A percentile compares a stretch with the other conserved stretches of the same genome.
Conservation (phyloP, 2,888 invertebrate species). For the Tetropium fuscum region DNA sequence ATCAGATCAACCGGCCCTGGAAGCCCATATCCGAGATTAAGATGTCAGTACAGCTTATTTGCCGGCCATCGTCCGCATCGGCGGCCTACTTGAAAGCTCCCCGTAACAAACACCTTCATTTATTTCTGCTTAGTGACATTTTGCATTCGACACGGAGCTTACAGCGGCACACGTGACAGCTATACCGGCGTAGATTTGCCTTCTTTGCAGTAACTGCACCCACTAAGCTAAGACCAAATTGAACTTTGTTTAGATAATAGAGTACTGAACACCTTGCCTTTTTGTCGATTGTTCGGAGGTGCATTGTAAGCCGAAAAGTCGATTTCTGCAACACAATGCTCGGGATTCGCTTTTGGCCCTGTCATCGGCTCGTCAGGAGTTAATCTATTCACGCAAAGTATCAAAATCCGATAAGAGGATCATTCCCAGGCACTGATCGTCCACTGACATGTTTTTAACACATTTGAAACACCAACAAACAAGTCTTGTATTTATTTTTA, state of each 20-base stretch:
- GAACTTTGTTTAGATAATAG: constrained; percentile 35
- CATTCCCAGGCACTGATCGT: constrained; percentile 13
- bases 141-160: constrained; percentile 66
- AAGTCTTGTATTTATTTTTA: too few species aligned
- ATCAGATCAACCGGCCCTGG: constrained; percentile 42
- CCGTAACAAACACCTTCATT: constrained; percentile 64
- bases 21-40: constrained; percentile 46
- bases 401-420: constrained; percentile 34
- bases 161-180: constrained; percentile 60
- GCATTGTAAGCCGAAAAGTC: constrained; percentile 52
- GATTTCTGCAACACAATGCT: constrained; percentile 49
- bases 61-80: constrained; percentile 36
- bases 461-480: too few species aligned
- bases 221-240: constrained; percentile 31
- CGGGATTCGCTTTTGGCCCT: constrained; percentile 40
- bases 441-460: constrained; percentile 26
- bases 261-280: constrained; percentile 36
- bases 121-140: constrained; percentile 66
- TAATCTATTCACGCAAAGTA: constrained; percentile 38
- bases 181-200: constrained; percentile 52
- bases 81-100: constrained; percentile 47
- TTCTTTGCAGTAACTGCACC: constrained; percentile 46
- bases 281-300: constrained; percentile 38
- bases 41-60: constrained; percentile 53
- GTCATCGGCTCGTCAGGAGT: constrained; percentile 49